Evolutionary conservation across 2,797 vertebrate genomes (phyloP).

Genomic region (Poeciliopsis presidionis): DNA sequence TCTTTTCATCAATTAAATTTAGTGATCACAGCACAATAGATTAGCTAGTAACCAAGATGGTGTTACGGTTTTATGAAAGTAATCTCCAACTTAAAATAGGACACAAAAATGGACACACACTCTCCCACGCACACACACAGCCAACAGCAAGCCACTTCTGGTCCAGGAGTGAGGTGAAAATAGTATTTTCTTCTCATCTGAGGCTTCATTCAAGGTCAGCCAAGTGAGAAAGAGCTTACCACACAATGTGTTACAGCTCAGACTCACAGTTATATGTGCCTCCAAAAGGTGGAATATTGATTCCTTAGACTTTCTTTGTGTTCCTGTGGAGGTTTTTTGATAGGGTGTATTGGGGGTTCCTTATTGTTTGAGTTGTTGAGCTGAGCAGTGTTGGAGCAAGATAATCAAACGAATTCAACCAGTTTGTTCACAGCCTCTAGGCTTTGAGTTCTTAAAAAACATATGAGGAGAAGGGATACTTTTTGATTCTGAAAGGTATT

Average conservation of each 20-base stretch:
- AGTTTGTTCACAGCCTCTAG: slow-evolving; percentile 34
- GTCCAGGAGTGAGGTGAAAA: slow-evolving; percentile 80
- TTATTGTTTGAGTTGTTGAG: slow-evolving; percentile 43
- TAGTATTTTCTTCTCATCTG: slow-evolving; percentile 81
- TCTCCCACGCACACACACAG: slow-evolving; percentile 1
- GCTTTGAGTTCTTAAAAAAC: slow-evolving; percentile 25
- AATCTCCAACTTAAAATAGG: slow-evolving; percentile 55
- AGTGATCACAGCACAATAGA: slow-evolving; percentile 4
- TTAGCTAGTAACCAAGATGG: slow-evolving; percentile 29
- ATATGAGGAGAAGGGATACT: slow-evolving; percentile 12
- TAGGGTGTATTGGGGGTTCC: slow-evolving; percentile 29
- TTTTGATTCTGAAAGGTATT: slow-evolving; percentile 33
- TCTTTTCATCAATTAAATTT: neutral
- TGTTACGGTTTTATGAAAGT: slow-evolving; percentile 52
- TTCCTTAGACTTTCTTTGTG: slow-evolving; percentile 56
- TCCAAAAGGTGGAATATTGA: slow-evolving; percentile 69
- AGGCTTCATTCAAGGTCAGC: slow-evolving; percentile 82
- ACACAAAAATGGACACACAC: slow-evolving; percentile 9
- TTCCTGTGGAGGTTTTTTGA: slow-evolving; percentile 32
- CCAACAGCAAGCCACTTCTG: slow-evolving; percentile 66
- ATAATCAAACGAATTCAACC: slow-evolving; percentile 66
- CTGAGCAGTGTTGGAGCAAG: slow-evolving; percentile 23
- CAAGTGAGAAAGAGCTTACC: slow-evolving; percentile 80
- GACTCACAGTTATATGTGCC: slow-evolving; percentile 54
- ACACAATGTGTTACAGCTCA: slow-evolving; percentile 58